A percentile compares a stretch with the other conserved stretches of the same genome.
phyloP scores from a whole-genome alignment of 1,140 invertebrate genomes.

The Orius insidiosus region DNA sequence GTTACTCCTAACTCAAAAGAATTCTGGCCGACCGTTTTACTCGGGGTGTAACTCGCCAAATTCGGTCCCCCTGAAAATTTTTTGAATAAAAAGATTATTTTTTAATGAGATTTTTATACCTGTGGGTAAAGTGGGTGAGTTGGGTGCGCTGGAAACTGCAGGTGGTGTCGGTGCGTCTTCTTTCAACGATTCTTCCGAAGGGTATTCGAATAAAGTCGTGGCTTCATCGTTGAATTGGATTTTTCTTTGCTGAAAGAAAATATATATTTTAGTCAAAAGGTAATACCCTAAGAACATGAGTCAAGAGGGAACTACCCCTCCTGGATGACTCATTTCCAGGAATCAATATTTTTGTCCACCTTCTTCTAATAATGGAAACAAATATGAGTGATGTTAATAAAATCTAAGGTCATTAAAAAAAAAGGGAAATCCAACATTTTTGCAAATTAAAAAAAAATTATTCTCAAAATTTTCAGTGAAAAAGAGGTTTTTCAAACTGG shows the following conservation, averaged over 20 bases:
- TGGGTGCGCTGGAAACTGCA: background rate
- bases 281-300: no score
- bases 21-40: slow-evolving; percentile 34
- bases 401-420: no score
- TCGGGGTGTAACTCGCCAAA: slow-evolving; percentile 41
- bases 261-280: no score
- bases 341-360: no score
- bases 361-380: no score
- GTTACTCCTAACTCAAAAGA: slow-evolving; percentile 46
- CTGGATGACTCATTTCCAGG: no score
- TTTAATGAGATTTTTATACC: background rate
- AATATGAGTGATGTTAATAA: no score
- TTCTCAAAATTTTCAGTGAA: no score
- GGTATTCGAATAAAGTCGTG: slow-evolving; percentile 70
- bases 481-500: no score
- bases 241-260: slow-evolving; percentile 65
- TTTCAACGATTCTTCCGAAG: slow-evolving; percentile 59
- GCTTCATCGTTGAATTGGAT: slow-evolving; percentile 70
- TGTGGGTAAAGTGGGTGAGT: slow-evolving; percentile 3
- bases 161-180: slow-evolving; percentile 27
- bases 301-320: no score
- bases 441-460: no score
- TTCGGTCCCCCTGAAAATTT: slow-evolving; percentile 28
- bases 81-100: background rate
- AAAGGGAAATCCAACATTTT: no score